phyloP scores from a whole-genome alignment of 1,140 invertebrate genomes.

The Hestina assimilis region DNA sequence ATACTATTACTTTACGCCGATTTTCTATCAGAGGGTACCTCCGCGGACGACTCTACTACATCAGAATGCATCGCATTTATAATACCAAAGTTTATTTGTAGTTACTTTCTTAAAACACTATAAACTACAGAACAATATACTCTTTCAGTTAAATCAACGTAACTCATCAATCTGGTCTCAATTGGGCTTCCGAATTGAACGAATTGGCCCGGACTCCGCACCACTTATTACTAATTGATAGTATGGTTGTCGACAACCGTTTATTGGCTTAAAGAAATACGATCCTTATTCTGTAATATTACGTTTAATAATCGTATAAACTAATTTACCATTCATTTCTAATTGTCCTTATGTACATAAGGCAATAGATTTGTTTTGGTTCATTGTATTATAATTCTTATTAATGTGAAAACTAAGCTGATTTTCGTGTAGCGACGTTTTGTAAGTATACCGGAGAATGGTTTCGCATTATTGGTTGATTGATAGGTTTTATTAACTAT shows the following conservation, averaged over 20 bases:
- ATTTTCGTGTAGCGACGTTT: no score
- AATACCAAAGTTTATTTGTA: no score
- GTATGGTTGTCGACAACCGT: neutral
- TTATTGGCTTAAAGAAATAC: conserved; percentile 2
- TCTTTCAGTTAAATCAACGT: conserved; percentile 14
- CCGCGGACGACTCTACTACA: no score
- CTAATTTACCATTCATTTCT: conserved; percentile 18
- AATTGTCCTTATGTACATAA: conserved; percentile 6
- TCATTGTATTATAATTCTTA: neutral
- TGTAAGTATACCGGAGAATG: no score
- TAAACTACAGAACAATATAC: no score
- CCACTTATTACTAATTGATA: conserved; percentile 42
- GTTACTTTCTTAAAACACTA: no score
- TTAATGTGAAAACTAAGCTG: no score
- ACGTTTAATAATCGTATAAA: conserved; percentile 4
- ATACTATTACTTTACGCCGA: no score
- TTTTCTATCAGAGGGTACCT: no score
- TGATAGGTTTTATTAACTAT: no score
- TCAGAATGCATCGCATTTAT: no score
- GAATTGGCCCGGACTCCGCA: conserved; percentile 36
- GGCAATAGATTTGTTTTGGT: neutral
- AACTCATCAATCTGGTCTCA: conserved; percentile 42
- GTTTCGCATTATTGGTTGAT: no score
- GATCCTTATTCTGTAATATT: conserved; percentile 5
- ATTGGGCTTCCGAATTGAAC: conserved; percentile 39